Percentiles rank a stretch among this genome's conserved stretches.
phyloP scores from a whole-genome alignment of 2,888 invertebrate species.

The Drosophila kambysellisi region DNA sequence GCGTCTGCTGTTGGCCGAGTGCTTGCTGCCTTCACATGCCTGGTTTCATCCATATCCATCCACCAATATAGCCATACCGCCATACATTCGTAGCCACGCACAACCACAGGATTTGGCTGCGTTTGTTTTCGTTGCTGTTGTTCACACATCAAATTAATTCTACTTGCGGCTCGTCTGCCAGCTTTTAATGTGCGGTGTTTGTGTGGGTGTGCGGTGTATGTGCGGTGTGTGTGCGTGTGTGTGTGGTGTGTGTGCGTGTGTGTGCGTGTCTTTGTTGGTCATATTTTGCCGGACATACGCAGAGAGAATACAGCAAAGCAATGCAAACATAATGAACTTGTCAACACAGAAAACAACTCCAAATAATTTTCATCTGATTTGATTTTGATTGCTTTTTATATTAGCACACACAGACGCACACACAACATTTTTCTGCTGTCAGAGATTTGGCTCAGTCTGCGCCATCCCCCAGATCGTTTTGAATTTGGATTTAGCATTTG shows the following conservation, averaged over 20 bases:
- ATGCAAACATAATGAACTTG: conserved; percentile 80
- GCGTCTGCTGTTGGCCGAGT: neutral
- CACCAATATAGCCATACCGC: neutral
- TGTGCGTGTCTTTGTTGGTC: conserved; percentile 40
- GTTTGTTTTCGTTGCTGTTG: conserved; percentile 36
- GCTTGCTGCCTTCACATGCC: neutral
- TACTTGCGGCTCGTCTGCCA: conserved; percentile 64
- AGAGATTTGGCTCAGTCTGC: neutral
- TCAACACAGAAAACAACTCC: conserved; percentile 74
- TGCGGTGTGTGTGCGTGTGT: conserved; percentile 11
- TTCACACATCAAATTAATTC: conserved; percentile 79
- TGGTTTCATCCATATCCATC: neutral
- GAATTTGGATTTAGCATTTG: conserved; percentile 50
- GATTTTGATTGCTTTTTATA: conserved; percentile 79
- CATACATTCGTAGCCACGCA: neutral
- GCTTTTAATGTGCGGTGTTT: conserved; percentile 65
- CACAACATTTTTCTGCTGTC: conserved; percentile 8
- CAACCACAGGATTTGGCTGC: neutral
- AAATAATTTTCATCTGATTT: conserved; percentile 82
- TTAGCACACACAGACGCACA: conserved; percentile 55
- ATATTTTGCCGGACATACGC: conserved; percentile 62
- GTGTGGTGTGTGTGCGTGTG: neutral
- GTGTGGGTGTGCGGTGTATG: conserved; percentile 39
- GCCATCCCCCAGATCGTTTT: conserved; percentile 18
- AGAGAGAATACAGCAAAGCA: conserved; percentile 57